Base-by-base conservation (phyloP, 2,797 vertebrate genomes). In the Lagothrix lagotricha region DNA sequence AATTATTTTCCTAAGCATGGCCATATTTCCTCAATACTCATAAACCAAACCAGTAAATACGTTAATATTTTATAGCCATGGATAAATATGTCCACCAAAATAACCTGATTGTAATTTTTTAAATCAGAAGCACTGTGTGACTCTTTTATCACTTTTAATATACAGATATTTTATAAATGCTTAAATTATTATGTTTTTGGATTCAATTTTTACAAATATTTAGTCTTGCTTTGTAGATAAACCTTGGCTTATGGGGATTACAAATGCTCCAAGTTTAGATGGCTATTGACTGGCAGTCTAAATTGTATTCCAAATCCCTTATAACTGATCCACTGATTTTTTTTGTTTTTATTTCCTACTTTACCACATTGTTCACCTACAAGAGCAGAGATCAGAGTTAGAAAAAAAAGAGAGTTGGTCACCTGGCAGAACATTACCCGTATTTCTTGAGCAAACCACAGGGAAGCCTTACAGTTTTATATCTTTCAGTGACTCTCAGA, bases 1-100 rank as follows among this genome's bases (percentile, higher is more conserved):
- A 33, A 58, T 82, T 79, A 57, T 88, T 96, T 94, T 96, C 44
- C 39, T 73, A 75, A 83, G 83, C 79, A 92, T 92, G 72, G 64
- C 52, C 61, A 28, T 24, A 67, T 80, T 79, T 88, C 84, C 41
- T 73, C 13, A 80, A 79, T 83, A 22, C 1, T 58, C 17, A 90
- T 72, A 88, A 87, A 77, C 39, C 15, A 79, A 96, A 41, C 13
- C 0, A 24, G 8, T 61, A 88, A 77, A 82, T 26, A 83, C 67
- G 57, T 48, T 73, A 67, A 77, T 83, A 57, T 84, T 84, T 96
- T 75, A 84, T 79, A 88, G 39, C 30, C 46, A 33, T 13, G 11
- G 22, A 88, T 33, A 92, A 73, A 41, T 57, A 84, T 70, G 33
- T 79, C 3, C 28, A 75, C 28, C 8, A 88, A 85, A 84, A 48